Evolutionary conservation across 1,140 invertebrate species (phyloP).

Genomic region (Andricus grossulariae): DNA sequence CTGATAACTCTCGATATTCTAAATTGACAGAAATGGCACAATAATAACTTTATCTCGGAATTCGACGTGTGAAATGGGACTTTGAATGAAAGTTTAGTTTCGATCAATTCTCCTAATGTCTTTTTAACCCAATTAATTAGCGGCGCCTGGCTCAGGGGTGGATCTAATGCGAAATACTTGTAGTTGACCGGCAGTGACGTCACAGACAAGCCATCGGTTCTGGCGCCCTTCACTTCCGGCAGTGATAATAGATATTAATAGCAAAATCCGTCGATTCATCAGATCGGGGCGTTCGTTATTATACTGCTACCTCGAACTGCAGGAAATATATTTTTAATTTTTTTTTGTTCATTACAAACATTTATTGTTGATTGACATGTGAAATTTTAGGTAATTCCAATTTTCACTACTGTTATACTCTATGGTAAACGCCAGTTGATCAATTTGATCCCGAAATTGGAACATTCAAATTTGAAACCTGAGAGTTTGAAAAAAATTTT

Average conservation of each 20-base stretch:
- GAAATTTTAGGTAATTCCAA: no score
- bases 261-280: constrained; percentile 51
- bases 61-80: neutral
- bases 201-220: constrained; percentile 56
- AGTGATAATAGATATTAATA: constrained; percentile 74
- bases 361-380: no score
- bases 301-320: neutral
- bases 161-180: constrained; percentile 75
- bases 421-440: no score
- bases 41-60: constrained; percentile 7
- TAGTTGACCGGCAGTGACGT: constrained; percentile 73
- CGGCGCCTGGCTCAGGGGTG: constrained; percentile 42
- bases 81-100: constrained; percentile 22
- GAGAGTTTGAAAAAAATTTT: no score
- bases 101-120: constrained; percentile 69
- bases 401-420: no score
- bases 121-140: constrained; percentile 75
- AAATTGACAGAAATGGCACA: neutral
- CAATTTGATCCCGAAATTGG: no score
- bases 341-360: neutral
- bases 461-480: no score
- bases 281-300: neutral
- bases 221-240: constrained; percentile 62
- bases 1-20: neutral
- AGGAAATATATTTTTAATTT: neutral